Conservation (phyloP, 2,797 vertebrate species). For the Pangasius larnaudii region DNA sequence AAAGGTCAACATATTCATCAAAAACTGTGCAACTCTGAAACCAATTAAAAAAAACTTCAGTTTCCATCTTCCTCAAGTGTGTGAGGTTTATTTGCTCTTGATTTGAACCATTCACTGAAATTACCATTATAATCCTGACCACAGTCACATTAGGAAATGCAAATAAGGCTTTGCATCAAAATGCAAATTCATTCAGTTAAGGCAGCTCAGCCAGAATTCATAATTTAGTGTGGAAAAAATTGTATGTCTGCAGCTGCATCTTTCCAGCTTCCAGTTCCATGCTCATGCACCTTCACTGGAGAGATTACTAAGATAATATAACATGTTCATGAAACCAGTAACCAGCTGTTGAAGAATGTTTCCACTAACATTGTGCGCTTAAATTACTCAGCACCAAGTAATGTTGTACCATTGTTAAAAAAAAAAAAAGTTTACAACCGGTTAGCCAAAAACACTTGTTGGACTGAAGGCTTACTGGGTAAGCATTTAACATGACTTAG, state of each 20-base stretch:
- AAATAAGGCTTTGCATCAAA: slow-evolving; percentile 68
- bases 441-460: not conserved
- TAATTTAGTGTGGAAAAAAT: slow-evolving; percentile 68
- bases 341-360: not conserved
- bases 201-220: slow-evolving; percentile 64
- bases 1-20: slow-evolving; percentile 35
- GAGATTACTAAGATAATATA: not conserved
- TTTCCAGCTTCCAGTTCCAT: slow-evolving; percentile 39
- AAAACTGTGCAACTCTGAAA: slow-evolving; percentile 14
- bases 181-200: slow-evolving; percentile 65
- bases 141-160: slow-evolving; percentile 66
- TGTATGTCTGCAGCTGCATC: slow-evolving; percentile 46
- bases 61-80: slow-evolving; percentile 31
- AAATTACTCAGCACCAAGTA: not conserved
- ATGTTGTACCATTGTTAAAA: not conserved
- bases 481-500: not conserved
- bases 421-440: not conserved
- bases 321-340: not conserved
- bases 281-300: not conserved
- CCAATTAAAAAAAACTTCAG: slow-evolving; percentile 29
- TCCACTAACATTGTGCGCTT: not conserved
- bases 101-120: slow-evolving; percentile 57
- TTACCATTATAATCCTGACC: slow-evolving; percentile 65
- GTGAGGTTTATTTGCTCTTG: slow-evolving; percentile 54
- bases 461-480: not conserved